These are phyloP conservation scores for Oriolus oriolus DNA, from an alignment of 2,113 vertebrate species.

Conservation along the genomic window DNA sequence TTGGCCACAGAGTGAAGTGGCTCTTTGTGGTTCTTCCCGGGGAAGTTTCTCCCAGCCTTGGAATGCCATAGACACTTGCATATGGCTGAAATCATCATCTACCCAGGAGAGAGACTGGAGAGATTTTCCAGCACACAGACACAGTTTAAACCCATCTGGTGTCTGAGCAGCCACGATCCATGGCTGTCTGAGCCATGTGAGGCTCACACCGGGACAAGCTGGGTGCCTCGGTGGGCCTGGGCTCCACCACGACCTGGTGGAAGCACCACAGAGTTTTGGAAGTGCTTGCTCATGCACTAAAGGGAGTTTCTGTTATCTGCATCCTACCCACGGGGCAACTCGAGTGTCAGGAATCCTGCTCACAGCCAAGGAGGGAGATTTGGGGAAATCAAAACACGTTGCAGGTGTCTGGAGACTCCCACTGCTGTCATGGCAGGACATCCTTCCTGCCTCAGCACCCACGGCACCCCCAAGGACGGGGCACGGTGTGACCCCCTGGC, in stretches of 20 bases:
- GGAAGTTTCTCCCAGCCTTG: not conserved
- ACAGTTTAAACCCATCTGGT: conserved; percentile 21
- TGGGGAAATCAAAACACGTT: not conserved
- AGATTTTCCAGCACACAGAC: not conserved
- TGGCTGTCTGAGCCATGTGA: not conserved
- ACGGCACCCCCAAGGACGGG: not conserved
- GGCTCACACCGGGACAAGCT: not conserved
- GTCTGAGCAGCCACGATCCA: not conserved
- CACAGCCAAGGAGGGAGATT: rapidly evolving
- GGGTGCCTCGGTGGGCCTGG: not conserved
- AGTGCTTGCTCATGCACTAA: not conserved
- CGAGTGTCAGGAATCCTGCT: not conserved
- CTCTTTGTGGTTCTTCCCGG: not conserved
- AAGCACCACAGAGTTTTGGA: not conserved
- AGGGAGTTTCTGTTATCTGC: not conserved
- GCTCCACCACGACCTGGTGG: not conserved
- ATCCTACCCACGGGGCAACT: not conserved
- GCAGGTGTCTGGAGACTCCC: not conserved
- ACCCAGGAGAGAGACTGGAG: not conserved
- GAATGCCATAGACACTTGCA: not conserved
- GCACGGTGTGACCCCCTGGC: rapidly evolving
- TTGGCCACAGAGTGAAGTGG: not conserved
- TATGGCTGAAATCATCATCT: not conserved
- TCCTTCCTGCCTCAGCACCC: not conserved
- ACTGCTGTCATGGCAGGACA: not conserved